Percentiles rank a stretch among this genome's conserved stretches.
phyloP scores from a whole-genome alignment of 2,888 invertebrate species.

The Vandiemenella viatica region DNA sequence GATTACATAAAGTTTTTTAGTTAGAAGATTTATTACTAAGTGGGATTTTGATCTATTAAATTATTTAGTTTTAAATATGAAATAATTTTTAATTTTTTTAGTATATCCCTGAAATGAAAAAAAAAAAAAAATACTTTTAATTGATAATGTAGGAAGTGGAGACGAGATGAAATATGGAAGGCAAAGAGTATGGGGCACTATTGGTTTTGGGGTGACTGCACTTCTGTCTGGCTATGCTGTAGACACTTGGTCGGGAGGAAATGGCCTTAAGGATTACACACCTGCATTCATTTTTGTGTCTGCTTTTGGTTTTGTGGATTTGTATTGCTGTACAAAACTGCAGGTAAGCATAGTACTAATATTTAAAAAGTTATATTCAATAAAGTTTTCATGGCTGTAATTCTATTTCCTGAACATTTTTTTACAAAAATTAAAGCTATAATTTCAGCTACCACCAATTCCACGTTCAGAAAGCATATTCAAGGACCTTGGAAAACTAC shows the following conservation, averaged over 20 bases:
- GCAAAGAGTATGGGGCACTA: conserved; percentile 70
- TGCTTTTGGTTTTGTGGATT: conserved; percentile 45
- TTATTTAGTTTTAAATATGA: no score
- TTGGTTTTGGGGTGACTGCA: conserved; percentile 62
- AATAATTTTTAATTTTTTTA: no score
- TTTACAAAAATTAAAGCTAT: background rate
- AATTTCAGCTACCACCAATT: conserved; percentile 50
- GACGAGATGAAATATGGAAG: conserved; percentile 55
- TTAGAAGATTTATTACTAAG: no score
- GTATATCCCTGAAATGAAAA: no score
- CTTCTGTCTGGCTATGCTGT: conserved; percentile 53
- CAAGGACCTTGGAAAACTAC: conserved; percentile 43
- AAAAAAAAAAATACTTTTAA: no score
- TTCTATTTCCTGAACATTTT: background rate
- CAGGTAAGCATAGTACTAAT: conserved; percentile 31
- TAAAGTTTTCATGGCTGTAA: background rate
- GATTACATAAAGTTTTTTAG: no score
- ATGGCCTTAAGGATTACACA: conserved; percentile 45
- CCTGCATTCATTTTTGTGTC: conserved; percentile 56
- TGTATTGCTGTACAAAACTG: conserved; percentile 48
- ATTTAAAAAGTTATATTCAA: background rate
- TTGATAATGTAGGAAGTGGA: conserved; percentile 38
- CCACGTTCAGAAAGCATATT: conserved; percentile 51
- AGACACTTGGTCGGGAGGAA: conserved; percentile 43
- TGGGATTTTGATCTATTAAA: no score